Conservation (phyloP, 2,888 invertebrate genomes). For the Calliopum simillimum region DNA sequence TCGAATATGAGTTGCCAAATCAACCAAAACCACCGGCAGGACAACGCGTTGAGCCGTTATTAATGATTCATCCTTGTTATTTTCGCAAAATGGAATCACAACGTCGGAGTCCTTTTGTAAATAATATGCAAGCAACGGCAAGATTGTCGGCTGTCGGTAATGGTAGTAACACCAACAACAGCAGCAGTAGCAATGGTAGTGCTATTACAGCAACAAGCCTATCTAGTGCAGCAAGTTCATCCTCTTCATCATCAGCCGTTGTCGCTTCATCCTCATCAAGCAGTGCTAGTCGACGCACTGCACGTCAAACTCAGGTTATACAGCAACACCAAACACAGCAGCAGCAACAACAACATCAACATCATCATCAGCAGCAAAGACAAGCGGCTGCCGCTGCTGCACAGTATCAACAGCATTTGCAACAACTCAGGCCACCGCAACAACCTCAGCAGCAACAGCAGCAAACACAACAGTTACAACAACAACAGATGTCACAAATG, state of each 20-base stretch:
- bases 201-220: constrained; percentile 38
- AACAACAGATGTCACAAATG: constrained; percentile 64
- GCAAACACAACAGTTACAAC: constrained; percentile 55
- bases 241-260: constrained; percentile 18
- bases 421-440: constrained; percentile 46
- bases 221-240: constrained; percentile 53
- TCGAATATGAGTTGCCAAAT: constrained; percentile 90
- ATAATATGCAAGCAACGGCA: constrained; percentile 79
- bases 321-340: constrained; percentile 56
- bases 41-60: constrained; percentile 83
- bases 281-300: constrained; percentile 45
- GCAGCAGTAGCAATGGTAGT: constrained; percentile 39
- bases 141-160: constrained; percentile 57
- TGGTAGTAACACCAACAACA: constrained; percentile 13
- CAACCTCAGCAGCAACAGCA: constrained; percentile 55
- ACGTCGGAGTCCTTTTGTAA: constrained; percentile 84
- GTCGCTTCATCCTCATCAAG: constrained; percentile 63
- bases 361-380: constrained; percentile 49
- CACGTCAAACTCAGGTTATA: constrained; percentile 49
- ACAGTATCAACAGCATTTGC: constrained; percentile 45
- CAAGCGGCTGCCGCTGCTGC: constrained; percentile 44
- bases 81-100: constrained; percentile 89
- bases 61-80: constrained; percentile 92
- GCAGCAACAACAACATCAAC: constrained; percentile 47
- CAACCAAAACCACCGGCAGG: constrained; percentile 89